A percentile compares a stretch with the other conserved stretches of the same genome.
These are phyloP conservation scores for Rhombomys opimus DNA, from an alignment of 2,113 vertebrate genomes.

Conservation along the genomic window DNA sequence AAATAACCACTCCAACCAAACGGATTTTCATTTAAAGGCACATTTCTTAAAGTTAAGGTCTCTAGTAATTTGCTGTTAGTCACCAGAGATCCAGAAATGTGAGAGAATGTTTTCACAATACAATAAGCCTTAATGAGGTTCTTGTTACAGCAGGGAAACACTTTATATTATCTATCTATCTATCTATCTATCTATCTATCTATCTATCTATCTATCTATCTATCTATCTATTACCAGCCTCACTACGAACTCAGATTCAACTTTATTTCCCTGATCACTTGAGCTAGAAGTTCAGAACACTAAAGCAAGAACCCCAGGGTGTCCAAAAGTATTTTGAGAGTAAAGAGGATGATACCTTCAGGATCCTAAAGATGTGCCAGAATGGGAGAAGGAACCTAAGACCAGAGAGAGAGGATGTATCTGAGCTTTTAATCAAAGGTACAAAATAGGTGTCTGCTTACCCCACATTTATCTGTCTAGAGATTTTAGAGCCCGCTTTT, in stretches of 20 bases:
- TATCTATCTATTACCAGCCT: neutral
- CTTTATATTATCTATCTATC: too few species aligned
- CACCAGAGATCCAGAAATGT: slow-evolving; percentile 9
- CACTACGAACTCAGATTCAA: neutral
- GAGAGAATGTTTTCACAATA: neutral
- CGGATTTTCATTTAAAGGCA: neutral
- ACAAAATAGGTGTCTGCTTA: neutral
- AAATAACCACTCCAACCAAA: neutral
- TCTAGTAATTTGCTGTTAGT: neutral
- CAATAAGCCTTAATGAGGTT: neutral
- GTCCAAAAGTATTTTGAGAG: neutral
- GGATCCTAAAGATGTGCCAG: neutral
- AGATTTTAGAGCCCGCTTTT: neutral
- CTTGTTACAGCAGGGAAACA: neutral
- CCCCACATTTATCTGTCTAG: neutral
- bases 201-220: too few species aligned
- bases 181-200: too few species aligned
- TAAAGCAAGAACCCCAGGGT: neutral
- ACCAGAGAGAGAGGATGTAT: neutral
- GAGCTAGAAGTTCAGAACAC: neutral
- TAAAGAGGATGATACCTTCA: neutral
- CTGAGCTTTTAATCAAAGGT: slow-evolving; percentile 5
- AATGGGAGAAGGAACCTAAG: neutral
- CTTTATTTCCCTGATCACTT: neutral
- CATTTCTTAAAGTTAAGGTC: neutral